Conservation (phyloP, 2,797 vertebrate species). For the Oreochromis mossambicus region DNA sequence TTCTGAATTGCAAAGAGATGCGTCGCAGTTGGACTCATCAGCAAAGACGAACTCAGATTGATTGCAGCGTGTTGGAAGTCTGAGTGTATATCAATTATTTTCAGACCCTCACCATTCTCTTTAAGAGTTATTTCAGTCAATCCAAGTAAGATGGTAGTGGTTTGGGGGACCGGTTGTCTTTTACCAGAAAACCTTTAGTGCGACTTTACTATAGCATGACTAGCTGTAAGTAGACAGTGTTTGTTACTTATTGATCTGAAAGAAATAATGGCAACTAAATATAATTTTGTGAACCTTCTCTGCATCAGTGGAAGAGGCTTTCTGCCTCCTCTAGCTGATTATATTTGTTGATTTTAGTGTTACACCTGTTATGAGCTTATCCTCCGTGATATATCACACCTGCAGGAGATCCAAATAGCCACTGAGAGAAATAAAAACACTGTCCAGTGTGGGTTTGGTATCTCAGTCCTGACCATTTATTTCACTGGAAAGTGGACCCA, state of each 20-base stretch:
- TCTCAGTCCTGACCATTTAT: not conserved
- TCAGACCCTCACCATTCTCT: not conserved
- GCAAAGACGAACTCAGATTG: not conserved
- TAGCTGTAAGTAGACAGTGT: not conserved
- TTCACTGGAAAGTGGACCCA: not conserved
- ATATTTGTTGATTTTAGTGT: not conserved
- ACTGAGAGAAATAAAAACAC: not conserved
- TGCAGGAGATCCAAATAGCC: not conserved
- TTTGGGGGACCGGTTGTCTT: not conserved
- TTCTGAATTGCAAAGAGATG: not conserved
- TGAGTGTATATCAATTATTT: not conserved
- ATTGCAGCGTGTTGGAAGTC: not conserved
- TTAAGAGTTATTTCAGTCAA: not conserved
- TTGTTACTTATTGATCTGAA: not conserved
- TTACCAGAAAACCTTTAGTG: not conserved
- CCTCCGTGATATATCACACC: not conserved
- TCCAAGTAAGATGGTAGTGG: not conserved
- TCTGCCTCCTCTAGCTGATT: not conserved
- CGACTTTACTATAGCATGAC: rapidly evolving
- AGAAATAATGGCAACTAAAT: not conserved
- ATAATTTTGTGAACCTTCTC: not conserved
- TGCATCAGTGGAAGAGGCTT: not conserved
- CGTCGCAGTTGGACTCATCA: not conserved
- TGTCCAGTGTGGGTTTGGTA: not conserved
- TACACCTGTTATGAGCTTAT: not conserved